Conservation (phyloP, 1,140 invertebrate species). For the Yoshiicerus persimilis region DNA sequence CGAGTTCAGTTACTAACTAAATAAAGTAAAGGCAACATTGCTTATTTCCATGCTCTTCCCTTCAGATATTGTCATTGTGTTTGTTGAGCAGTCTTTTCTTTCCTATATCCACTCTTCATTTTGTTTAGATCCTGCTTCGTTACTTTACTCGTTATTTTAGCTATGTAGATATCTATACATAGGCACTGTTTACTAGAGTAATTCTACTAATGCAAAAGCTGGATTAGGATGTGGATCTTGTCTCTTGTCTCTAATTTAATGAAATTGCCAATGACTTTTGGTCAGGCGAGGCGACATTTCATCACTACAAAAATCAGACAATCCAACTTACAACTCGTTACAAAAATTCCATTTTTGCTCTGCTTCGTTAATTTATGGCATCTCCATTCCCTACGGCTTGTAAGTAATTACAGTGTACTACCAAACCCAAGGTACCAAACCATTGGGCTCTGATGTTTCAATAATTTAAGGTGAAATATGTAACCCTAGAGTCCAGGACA, state of each 20-base stretch:
- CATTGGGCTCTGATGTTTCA: too few relatives aligned
- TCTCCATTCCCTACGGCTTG: not conserved
- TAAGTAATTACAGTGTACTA: not conserved
- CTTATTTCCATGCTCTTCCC: not conserved
- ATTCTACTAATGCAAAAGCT: slow-evolving; percentile 8
- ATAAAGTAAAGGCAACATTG: not conserved
- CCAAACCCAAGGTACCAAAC: not conserved
- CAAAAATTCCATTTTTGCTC: not conserved
- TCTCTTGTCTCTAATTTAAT: not conserved
- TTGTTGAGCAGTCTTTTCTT: not conserved
- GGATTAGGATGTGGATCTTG: not conserved
- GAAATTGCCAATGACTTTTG: not conserved
- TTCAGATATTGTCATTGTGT: not conserved
- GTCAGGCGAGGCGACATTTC: slow-evolving; percentile 2
- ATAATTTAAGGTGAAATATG: too few relatives aligned
- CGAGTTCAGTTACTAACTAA: not conserved
- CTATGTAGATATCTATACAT: not conserved
- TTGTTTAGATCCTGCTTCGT: not conserved
- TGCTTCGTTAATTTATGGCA: not conserved
- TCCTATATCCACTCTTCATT: not conserved
- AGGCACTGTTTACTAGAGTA: not conserved
- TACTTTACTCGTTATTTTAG: not conserved
- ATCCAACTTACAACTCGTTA: not conserved
- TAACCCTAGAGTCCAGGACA: too few relatives aligned
- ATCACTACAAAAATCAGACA: not conserved